Evolutionary conservation across 2,888 invertebrate genomes (phyloP).

Genomic region (Sesia apiformis): DNA sequence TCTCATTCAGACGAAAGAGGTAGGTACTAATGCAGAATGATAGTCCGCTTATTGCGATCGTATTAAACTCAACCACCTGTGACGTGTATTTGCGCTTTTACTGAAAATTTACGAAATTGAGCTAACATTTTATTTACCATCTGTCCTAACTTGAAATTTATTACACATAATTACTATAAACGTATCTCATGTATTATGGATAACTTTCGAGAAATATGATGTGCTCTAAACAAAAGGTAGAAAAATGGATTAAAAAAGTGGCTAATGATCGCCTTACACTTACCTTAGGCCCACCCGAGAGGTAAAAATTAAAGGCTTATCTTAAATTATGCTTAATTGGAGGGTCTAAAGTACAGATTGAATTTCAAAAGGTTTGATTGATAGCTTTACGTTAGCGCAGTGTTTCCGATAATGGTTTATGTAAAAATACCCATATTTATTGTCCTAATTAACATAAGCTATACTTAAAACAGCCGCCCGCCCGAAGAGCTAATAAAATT

Average conservation of each 20-base stretch:
- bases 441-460: constrained; percentile 21
- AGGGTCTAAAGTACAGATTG: constrained; percentile 65
- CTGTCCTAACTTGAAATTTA: constrained; percentile 52
- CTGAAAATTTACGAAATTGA: no score
- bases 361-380: constrained; percentile 64
- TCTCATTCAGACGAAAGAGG: no score
- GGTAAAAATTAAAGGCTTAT: constrained; percentile 68
- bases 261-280: constrained; percentile 65
- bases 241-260: constrained; percentile 45
- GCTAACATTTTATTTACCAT: no score
- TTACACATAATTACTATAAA: constrained; percentile 67
- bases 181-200: constrained; percentile 67
- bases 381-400: constrained; percentile 44
- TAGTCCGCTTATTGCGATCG: no score
- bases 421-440: constrained; percentile 37
- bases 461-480: background rate
- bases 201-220: constrained; percentile 53
- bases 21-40: no score
- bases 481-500: background rate
- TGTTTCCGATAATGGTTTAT: constrained; percentile 35
- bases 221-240: constrained; percentile 60
- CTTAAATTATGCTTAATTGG: constrained; percentile 71
- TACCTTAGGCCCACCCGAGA: constrained; percentile 62
- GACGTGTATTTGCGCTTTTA: no score
- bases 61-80: no score